Percentiles rank a stretch among this genome's conserved stretches.
phyloP scores from a whole-genome alignment of 2,113 vertebrate genomes.

The Melanerpes formicivorus region DNA sequence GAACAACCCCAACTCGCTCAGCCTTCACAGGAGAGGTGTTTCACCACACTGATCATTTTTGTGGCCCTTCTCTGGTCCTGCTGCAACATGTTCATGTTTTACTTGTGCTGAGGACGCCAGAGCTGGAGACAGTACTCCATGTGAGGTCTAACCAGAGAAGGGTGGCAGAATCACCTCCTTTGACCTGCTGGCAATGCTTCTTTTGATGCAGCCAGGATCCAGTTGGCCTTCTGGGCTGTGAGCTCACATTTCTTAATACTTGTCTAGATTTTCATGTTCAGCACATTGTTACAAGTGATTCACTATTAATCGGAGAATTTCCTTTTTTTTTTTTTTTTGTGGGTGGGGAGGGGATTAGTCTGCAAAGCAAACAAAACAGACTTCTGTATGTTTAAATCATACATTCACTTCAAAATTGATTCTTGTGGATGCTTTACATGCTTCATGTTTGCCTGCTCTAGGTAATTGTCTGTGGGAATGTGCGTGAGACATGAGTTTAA shows the following conservation, averaged over 20 bases:
- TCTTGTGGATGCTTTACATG: neutral
- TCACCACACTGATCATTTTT: no score
- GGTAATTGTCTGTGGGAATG: neutral
- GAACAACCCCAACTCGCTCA: no score
- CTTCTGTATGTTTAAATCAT: neutral
- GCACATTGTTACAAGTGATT: neutral
- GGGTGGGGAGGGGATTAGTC: neutral
- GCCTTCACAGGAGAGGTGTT: no score
- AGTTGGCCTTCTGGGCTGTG: no score
- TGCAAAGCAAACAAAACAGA: neutral
- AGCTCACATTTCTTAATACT: neutral
- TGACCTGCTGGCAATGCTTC: no score
- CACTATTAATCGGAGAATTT: neutral
- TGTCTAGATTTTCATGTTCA: neutral
- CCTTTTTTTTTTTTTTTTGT: neutral
- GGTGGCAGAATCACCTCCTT: no score
- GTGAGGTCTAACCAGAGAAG: no score
- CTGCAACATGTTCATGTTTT: no score
- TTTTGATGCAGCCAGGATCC: no score
- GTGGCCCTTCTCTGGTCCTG: no score
- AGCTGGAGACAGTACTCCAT: no score
- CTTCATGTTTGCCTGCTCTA: neutral
- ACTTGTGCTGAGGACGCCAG: no score
- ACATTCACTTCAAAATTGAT: neutral
- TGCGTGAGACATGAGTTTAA: neutral